Conservation (phyloP, 2,797 vertebrate genomes). For the Menidia menidia region DNA sequence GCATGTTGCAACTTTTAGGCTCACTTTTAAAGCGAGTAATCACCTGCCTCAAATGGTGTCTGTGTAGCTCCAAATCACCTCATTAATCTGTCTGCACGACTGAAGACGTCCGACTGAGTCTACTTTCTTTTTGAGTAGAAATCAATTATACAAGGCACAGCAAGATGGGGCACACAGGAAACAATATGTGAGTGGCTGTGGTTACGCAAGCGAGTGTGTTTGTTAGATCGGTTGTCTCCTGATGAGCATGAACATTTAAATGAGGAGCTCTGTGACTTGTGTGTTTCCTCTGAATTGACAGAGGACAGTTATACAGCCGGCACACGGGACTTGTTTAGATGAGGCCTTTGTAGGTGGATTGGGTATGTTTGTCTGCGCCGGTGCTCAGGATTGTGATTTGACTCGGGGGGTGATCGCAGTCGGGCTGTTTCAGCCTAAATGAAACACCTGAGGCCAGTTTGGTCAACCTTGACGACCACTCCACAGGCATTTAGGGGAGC, state of each 20-base stretch:
- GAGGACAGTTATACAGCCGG: slow-evolving; percentile 44
- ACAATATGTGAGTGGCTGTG: slow-evolving; percentile 31
- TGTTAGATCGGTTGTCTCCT: slow-evolving; percentile 20
- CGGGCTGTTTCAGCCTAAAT: slow-evolving; percentile 49
- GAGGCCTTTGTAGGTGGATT: slow-evolving; percentile 23
- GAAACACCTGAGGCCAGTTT: slow-evolving; percentile 63
- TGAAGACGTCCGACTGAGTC: slow-evolving; percentile 59
- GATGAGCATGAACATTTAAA: slow-evolving; percentile 56
- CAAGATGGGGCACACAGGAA: slow-evolving; percentile 47
- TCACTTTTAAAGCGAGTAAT: slow-evolving; percentile 34
- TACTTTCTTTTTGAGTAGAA: slow-evolving; percentile 64
- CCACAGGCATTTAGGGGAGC: slow-evolving; percentile 8
- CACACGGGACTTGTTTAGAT: slow-evolving; percentile 51
- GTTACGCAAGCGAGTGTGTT: not conserved
- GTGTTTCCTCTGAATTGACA: slow-evolving; percentile 48
- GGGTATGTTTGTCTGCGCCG: not conserved
- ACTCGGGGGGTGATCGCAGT: slow-evolving; percentile 32
- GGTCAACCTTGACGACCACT: slow-evolving; percentile 8
- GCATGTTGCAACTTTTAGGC: slow-evolving; percentile 23
- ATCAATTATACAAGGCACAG: slow-evolving; percentile 63
- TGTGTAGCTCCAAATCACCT: slow-evolving; percentile 57
- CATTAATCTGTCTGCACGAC: slow-evolving; percentile 65
- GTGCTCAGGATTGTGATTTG: slow-evolving; percentile 4
- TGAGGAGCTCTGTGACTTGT: slow-evolving; percentile 45
- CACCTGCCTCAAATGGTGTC: slow-evolving; percentile 13